phyloP scores from a whole-genome alignment of 2,113 vertebrate genomes.

The Gnathonemus echidnorhynchus region DNA sequence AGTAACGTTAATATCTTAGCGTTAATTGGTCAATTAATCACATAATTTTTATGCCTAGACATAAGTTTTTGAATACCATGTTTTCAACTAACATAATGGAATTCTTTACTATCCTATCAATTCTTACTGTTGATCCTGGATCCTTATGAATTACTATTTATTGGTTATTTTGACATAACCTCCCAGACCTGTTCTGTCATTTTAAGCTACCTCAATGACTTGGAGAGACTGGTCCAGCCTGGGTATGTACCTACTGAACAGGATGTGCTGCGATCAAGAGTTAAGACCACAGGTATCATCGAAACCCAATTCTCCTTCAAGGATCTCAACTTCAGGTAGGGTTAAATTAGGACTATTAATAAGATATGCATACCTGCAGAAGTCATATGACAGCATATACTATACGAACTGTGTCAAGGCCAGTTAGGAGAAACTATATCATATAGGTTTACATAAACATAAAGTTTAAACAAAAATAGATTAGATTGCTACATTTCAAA shows the following conservation, averaged over 20 bases:
- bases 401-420: background rate
- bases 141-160: background rate
- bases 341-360: background rate
- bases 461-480: background rate
- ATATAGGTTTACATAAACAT: background rate
- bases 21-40: background rate
- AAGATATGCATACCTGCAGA: background rate
- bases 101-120: background rate
- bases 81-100: background rate
- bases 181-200: background rate
- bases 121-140: background rate
- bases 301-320: constrained; percentile 91
- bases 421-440: background rate
- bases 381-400: background rate
- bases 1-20: background rate
- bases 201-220: constrained; percentile 81
- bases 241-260: constrained; percentile 94
- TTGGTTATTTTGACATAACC: background rate
- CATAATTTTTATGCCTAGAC: background rate
- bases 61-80: background rate
- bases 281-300: constrained; percentile 96
- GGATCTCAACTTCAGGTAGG: constrained; percentile 92
- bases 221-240: constrained; percentile 79
- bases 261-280: constrained; percentile 87
- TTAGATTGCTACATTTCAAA: background rate